phyloP scores from a whole-genome alignment of 2,888 invertebrate species.

The Labia minor region DNA sequence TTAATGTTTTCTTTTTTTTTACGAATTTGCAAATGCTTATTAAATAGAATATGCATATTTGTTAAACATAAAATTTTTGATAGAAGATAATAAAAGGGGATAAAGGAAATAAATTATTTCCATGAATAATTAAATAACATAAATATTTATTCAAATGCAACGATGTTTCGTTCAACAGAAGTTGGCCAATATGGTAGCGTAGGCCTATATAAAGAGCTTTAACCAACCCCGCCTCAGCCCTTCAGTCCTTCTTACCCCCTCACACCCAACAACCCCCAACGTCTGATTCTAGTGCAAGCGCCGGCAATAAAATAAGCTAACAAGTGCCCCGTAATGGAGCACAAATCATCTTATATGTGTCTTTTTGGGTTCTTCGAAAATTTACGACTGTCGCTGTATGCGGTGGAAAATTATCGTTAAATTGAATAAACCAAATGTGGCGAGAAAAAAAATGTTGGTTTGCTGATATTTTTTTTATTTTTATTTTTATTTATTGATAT shows the following conservation, averaged over 20 bases:
- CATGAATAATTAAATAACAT: constrained; percentile 7
- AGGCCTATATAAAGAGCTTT: constrained; percentile 4
- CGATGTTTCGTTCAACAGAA: not conserved
- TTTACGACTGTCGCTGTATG: constrained; percentile 13
- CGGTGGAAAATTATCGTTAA: constrained; percentile 5
- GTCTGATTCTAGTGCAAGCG: not conserved
- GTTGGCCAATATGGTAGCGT: not conserved
- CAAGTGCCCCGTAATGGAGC: constrained; percentile 13
- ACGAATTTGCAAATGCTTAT: no score
- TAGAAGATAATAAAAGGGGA: not conserved
- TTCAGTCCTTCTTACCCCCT: no score
- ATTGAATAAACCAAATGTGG: constrained; percentile 13
- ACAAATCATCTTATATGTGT: constrained; percentile 5
- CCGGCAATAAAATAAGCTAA: constrained; percentile 13
- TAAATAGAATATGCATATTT: no score
- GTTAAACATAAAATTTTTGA: not conserved
- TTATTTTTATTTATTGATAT: no score
- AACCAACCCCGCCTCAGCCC: not conserved
- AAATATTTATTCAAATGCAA: constrained; percentile 6
- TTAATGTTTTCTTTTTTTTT: no score
- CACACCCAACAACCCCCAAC: no score
- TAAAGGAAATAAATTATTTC: constrained; percentile 6
- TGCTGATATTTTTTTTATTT: no score
- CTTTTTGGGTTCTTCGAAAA: constrained; percentile 1
- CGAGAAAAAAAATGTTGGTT: not conserved